Conservation (phyloP, 2,797 vertebrate species). For the Micrastur ruficollis region DNA sequence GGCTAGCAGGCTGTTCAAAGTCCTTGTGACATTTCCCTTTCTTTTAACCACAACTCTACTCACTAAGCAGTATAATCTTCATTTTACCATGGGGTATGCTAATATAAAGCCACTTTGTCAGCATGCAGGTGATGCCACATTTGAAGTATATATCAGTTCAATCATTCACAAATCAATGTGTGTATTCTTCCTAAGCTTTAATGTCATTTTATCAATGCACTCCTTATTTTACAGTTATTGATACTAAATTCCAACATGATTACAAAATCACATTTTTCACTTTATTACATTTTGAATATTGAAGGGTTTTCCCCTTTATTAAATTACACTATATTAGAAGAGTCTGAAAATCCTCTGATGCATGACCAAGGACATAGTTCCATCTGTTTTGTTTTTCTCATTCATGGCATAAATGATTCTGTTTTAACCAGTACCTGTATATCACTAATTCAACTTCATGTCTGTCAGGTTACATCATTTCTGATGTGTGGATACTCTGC, state of each 20-base stretch:
- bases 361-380: slow-evolving; percentile 66
- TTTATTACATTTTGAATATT: slow-evolving; percentile 70
- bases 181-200: slow-evolving; percentile 30
- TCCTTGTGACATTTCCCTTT: neutral
- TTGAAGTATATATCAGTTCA: slow-evolving; percentile 24
- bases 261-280: slow-evolving; percentile 57
- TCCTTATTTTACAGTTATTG: slow-evolving; percentile 56
- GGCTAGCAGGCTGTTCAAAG: neutral
- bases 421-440: slow-evolving; percentile 65
- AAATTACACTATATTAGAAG: slow-evolving; percentile 68
- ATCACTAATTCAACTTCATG: slow-evolving; percentile 67
- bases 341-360: slow-evolving; percentile 67
- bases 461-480: slow-evolving; percentile 72
- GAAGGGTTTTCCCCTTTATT: slow-evolving; percentile 57
- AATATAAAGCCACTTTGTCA: slow-evolving; percentile 55
- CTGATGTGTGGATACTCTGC: slow-evolving; percentile 44
- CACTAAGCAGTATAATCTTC: slow-evolving; percentile 5
- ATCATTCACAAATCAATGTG: slow-evolving; percentile 37
- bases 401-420: slow-evolving; percentile 69
- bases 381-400: slow-evolving; percentile 73
- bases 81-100: neutral
- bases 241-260: slow-evolving; percentile 70
- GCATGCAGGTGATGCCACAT: neutral
- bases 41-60: neutral
- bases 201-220: slow-evolving; percentile 38